A percentile compares a stretch with the other conserved stretches of the same genome.
Conservation (phyloP, 2,797 vertebrate species). For the Hirundo rustica region DNA sequence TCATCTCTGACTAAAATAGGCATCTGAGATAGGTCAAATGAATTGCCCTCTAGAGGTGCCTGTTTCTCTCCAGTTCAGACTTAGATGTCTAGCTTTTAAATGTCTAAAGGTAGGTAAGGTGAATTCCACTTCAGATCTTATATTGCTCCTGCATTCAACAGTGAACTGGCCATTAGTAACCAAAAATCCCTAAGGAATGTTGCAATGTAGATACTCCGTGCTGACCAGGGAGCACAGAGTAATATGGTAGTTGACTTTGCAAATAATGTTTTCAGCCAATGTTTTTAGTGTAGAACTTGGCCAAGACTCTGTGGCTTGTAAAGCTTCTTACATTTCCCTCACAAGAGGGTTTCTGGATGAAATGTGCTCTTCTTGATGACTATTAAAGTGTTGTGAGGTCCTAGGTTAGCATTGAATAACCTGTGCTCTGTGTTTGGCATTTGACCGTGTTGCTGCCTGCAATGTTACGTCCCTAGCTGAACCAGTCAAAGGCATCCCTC, state of each 20-base stretch:
- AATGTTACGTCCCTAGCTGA: not conserved
- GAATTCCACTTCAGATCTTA: conserved; percentile 12
- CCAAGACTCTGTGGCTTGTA: not conserved
- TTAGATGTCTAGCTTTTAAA: conserved; percentile 27
- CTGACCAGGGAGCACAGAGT: not conserved
- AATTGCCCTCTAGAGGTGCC: conserved; percentile 39
- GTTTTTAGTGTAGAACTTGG: not conserved
- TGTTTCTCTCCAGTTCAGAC: conserved; percentile 11
- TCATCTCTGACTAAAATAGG: conserved; percentile 42
- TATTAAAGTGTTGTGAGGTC: not conserved
- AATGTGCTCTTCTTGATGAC: not conserved
- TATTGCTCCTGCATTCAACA: not conserved
- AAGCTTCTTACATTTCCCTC: not conserved
- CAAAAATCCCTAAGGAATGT: not conserved
- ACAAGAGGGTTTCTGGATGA: not conserved
- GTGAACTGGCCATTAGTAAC: not conserved
- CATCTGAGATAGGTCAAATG: conserved; percentile 49
- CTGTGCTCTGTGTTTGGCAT: not conserved
- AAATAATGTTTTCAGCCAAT: not conserved
- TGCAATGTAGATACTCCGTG: not conserved
- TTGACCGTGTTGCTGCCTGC: not conserved
- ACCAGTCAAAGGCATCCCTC: not conserved
- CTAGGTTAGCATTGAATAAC: not conserved
- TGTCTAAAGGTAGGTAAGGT: not conserved
- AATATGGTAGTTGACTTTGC: accelerated